Conservation (phyloP, 2,113 vertebrate species). For the Nestor notabilis region DNA sequence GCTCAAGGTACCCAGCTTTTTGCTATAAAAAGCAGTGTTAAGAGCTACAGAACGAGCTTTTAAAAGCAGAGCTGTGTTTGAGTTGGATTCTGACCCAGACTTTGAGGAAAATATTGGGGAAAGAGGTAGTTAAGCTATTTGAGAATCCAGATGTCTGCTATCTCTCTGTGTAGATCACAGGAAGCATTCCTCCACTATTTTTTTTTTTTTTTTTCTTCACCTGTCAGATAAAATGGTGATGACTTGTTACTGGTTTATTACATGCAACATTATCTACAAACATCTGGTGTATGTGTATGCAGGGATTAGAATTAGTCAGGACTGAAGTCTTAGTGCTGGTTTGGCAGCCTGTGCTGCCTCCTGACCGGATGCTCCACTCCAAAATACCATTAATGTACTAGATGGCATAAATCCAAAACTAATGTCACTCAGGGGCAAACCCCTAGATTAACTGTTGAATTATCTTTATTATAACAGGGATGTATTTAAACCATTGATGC, state of each 20-base stretch:
- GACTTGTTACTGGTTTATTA: not conserved
- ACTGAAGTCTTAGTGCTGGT: not conserved
- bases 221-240: not conserved
- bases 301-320: not conserved
- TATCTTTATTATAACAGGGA: rapidly evolving
- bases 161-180: not conserved
- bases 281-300: not conserved
- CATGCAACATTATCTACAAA: not conserved
- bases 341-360: not conserved
- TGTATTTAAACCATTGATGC: rapidly evolving
- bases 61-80: not conserved
- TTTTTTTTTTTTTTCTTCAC: not conserved
- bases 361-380: rapidly evolving
- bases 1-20: not conserved
- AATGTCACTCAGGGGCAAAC: rapidly evolving
- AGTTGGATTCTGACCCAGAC: not conserved
- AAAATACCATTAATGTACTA: rapidly evolving
- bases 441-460: rapidly evolving
- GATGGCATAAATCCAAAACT: not conserved
- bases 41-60: not conserved
- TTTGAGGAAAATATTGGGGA: not conserved
- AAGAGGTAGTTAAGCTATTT: rapidly evolving
- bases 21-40: not conserved
- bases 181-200: not conserved
- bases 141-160: rapidly evolving